These are phyloP conservation scores for Eupeodes luniger DNA, from an alignment of 2,888 invertebrate genomes.

Conservation along the genomic window DNA sequence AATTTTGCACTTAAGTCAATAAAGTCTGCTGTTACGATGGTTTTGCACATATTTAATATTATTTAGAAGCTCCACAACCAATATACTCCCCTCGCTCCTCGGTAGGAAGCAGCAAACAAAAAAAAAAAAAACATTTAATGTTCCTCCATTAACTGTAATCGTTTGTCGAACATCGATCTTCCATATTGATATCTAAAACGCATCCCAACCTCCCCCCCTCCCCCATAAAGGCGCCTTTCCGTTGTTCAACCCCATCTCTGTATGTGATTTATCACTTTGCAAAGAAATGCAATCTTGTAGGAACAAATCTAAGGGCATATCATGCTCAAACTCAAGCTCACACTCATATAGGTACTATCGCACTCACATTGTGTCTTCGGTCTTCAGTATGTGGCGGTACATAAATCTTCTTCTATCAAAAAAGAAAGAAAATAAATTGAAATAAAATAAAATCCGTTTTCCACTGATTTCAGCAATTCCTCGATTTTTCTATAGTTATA, in stretches of 20 bases:
- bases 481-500: conserved; percentile 44
- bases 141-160: conserved; percentile 68
- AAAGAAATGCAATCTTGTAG: conserved; percentile 75
- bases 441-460: conserved; percentile 36
- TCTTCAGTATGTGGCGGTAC: conserved; percentile 60
- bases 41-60: conserved; percentile 3
- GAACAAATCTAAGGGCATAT: conserved; percentile 69
- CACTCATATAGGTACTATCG: conserved; percentile 18
- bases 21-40: background rate
- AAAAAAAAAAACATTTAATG: conserved; percentile 46
- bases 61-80: background rate
- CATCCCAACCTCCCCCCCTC: conserved; percentile 21
- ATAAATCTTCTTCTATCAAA: conserved; percentile 71
- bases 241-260: conserved; percentile 25
- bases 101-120: too few species aligned
- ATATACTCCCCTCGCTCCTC: background rate
- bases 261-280: conserved; percentile 71
- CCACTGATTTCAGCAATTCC: conserved; percentile 69
- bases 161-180: conserved; percentile 68
- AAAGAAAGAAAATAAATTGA: conserved; percentile 11
- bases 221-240: background rate
- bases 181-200: conserved; percentile 68
- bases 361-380: conserved; percentile 32
- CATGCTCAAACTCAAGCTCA: conserved; percentile 42
- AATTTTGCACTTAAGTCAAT: background rate